Evolutionary conservation across 2,888 invertebrate genomes (phyloP).

Genomic region (Lasioglossum villosulum): DNA sequence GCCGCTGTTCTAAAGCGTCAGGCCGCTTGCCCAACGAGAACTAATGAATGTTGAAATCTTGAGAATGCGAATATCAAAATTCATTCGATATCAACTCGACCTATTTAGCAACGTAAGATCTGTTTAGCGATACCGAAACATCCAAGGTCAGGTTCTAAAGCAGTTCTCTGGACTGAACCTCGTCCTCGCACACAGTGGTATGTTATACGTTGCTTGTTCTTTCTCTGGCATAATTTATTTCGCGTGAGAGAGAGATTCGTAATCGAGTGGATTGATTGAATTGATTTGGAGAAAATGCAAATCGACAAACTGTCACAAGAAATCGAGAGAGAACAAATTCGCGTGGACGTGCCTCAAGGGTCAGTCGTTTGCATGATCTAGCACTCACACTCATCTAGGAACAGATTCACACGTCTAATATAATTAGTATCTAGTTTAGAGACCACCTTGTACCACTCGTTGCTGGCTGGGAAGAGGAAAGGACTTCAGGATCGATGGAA

Average conservation of each 20-base stretch:
- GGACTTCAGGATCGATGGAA: not conserved
- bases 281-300: not conserved
- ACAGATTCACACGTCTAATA: constrained; percentile 5
- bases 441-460: constrained; percentile 60
- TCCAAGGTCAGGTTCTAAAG: not conserved
- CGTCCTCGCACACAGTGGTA: not conserved
- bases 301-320: constrained; percentile 40
- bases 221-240: not conserved
- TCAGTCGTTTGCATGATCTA: constrained; percentile 46
- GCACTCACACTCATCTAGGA: constrained; percentile 30
- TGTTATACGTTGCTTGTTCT: not conserved
- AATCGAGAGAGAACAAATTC: not conserved
- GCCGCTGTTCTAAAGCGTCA: not conserved
- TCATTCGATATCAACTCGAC: not conserved
- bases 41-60: not conserved
- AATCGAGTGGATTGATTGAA: not conserved
- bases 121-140: not conserved
- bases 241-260: not conserved
- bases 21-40: not conserved
- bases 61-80: not conserved
- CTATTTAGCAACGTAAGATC: not conserved
- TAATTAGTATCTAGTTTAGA: constrained; percentile 24
- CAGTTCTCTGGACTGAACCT: not conserved
- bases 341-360: constrained; percentile 46
- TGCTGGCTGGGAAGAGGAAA: constrained; percentile 26